phyloP scores from a whole-genome alignment of 2,797 vertebrate genomes.

The Acipenser transmontanus region DNA sequence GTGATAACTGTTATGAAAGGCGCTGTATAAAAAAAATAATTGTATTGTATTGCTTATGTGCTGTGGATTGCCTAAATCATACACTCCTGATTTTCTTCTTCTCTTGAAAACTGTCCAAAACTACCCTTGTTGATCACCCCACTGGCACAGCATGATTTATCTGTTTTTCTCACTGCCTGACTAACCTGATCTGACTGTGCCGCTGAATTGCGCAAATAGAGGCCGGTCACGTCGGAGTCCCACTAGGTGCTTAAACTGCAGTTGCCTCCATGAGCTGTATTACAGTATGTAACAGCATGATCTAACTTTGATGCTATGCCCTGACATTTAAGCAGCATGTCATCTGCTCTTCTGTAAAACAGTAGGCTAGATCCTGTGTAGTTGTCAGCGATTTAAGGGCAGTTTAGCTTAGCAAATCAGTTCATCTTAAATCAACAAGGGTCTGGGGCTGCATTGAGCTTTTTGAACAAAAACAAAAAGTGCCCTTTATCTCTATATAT shows the following conservation, averaged over 20 bases:
- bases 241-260: constrained; percentile 13
- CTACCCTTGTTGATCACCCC: too few relatives aligned
- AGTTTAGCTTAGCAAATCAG: constrained; percentile 30
- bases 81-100: too few relatives aligned
- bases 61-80: too few relatives aligned
- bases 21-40: too few relatives aligned
- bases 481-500: constrained; percentile 17
- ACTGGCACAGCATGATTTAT: neutral
- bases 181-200: constrained; percentile 1
- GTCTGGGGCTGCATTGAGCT: constrained; percentile 15
- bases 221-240: constrained; percentile 2
- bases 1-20: too few relatives aligned
- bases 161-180: neutral
- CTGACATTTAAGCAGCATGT: constrained; percentile 13
- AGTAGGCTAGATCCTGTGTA: constrained; percentile 19
- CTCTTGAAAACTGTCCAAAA: too few relatives aligned
- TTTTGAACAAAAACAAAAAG: constrained; percentile 24
- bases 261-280: constrained; percentile 3
- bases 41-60: too few relatives aligned
- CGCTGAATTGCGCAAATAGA: neutral
- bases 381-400: constrained; percentile 22
- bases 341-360: constrained; percentile 12
- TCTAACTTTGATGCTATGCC: constrained; percentile 20
- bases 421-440: constrained; percentile 33
- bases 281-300: constrained; percentile 13